Evolutionary conservation across 2,113 vertebrate species (phyloP).

Genomic region (Tyto alba): DNA sequence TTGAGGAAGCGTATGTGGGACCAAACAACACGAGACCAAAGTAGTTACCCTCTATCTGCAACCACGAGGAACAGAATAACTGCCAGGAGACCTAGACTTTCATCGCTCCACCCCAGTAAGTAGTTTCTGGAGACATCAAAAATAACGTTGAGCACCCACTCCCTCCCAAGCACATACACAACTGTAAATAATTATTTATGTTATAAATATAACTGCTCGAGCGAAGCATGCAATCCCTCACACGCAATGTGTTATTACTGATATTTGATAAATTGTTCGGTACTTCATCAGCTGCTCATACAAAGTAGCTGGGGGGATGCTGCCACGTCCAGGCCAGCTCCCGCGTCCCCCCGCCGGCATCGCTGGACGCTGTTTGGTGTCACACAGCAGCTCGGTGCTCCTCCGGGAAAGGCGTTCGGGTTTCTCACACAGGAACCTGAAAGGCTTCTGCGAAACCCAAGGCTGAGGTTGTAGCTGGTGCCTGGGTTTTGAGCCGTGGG

Average conservation of each 20-base stretch:
- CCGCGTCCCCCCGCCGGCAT: no score
- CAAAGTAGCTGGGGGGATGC: not conserved
- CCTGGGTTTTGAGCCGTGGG: not conserved
- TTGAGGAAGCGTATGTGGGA: not conserved
- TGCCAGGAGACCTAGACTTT: not conserved
- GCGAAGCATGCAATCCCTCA: not conserved
- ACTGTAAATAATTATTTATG: not conserved
- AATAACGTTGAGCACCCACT: not conserved
- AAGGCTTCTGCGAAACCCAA: not conserved
- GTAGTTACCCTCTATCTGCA: not conserved
- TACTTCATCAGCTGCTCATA: not conserved
- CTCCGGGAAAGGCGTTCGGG: not conserved
- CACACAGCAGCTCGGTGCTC: not conserved
- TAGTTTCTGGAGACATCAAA: not conserved
- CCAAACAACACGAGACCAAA: not conserved
- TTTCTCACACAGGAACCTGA: not conserved
- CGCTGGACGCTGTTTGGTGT: not conserved
- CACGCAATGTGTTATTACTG: not conserved
- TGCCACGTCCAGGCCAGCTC: not conserved
- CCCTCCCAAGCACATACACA: not conserved
- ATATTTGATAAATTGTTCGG: not conserved
- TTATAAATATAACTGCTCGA: not conserved
- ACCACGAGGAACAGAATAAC: not conserved
- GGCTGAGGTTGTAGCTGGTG: not conserved
- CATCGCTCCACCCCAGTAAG: not conserved